Conservation (phyloP, 2,113 vertebrate species). For the Prolemur simus region DNA sequence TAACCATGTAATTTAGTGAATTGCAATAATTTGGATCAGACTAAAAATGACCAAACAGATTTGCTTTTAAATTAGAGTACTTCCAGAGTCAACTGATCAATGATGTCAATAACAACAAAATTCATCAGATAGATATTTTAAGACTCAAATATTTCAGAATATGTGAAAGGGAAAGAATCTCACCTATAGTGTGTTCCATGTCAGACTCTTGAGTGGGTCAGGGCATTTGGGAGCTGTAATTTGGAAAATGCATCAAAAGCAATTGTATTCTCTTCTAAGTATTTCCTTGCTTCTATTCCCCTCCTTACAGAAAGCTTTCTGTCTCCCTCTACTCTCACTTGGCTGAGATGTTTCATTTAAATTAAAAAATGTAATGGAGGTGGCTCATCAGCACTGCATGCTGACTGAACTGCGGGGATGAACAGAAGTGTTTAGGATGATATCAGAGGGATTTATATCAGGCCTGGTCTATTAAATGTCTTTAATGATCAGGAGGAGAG, state of each 20-base stretch:
- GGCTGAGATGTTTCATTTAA: not conserved
- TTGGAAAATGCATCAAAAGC: not conserved
- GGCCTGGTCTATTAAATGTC: not conserved
- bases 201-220: not conserved
- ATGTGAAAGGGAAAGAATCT: not conserved
- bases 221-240: not conserved
- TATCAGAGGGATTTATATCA: not conserved
- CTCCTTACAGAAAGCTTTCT: not conserved
- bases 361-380: not conserved
- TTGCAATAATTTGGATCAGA: not conserved
- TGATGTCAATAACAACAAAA: slow-evolving; percentile 25
- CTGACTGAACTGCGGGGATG: not conserved
- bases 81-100: not conserved
- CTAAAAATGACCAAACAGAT: slow-evolving; percentile 1
- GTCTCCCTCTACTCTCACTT: not conserved
- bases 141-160: not conserved
- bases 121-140: not conserved
- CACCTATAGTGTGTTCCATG: not conserved
- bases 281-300: not conserved
- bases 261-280: not conserved
- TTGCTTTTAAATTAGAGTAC: not conserved
- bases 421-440: not conserved
- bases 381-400: not conserved
- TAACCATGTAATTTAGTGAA: slow-evolving; percentile 8
- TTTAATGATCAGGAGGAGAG: not conserved